Evolutionary conservation across 2,888 invertebrate species (phyloP).

Genomic region (Tromatobia lineatoria): DNA sequence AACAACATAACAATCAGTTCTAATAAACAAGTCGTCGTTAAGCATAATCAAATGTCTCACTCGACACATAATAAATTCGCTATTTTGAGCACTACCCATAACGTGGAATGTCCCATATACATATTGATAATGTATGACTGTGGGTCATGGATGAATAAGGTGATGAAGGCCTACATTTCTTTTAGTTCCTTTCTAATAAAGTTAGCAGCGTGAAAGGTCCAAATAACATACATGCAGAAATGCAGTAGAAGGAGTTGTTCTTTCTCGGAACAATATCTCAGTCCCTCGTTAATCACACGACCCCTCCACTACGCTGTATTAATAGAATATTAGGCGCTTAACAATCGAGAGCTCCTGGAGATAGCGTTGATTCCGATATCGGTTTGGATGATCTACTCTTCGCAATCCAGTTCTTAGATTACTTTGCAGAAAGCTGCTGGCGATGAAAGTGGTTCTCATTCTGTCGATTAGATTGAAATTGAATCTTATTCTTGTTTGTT

Average conservation of each 20-base stretch:
- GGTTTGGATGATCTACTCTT: conserved; percentile 49
- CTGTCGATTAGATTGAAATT: neutral
- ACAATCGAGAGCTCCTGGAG: conserved; percentile 63
- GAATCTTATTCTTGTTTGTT: neutral
- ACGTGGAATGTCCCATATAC: neutral
- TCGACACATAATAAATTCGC: neutral
- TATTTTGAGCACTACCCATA: too few species aligned
- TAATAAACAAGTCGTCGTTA: neutral
- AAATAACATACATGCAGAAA: conserved; percentile 38
- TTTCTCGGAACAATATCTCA: conserved; percentile 71
- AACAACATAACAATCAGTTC: neutral
- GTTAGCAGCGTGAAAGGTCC: conserved; percentile 50
- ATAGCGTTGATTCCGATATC: conserved; percentile 35
- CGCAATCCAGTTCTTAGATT: conserved; percentile 14
- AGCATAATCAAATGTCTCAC: neutral
- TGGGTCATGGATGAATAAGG: conserved; percentile 48
- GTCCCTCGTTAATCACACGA: conserved; percentile 66
- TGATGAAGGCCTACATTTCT: conserved; percentile 38
- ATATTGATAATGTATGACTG: neutral
- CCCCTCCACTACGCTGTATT: conserved; percentile 43
- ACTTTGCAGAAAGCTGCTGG: conserved; percentile 38
- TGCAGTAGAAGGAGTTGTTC: conserved; percentile 19
- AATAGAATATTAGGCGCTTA: conserved; percentile 60
- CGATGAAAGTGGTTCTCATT: conserved; percentile 46
- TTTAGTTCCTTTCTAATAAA: conserved; percentile 44